Evolutionary conservation across 2,797 vertebrate genomes (phyloP), one percentile per base, ranked within the genome.

Genomic region (Fundulus diaphanus): DNA sequence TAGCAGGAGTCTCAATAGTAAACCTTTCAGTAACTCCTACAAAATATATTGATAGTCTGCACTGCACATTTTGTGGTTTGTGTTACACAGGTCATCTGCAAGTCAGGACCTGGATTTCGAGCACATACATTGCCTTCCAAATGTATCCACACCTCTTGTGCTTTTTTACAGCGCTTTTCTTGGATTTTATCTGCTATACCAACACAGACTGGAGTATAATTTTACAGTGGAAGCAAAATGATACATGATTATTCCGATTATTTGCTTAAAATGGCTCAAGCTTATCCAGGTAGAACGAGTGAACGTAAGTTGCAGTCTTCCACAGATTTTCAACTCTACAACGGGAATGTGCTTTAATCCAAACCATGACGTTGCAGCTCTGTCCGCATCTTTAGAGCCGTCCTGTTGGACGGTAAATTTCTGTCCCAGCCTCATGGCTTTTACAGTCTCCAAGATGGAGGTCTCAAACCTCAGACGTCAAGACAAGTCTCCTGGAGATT

Each of bases 51-150:
- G 82, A 87, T 80, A 73, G 83, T 77, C 65, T 42, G 86, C 80
- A 76, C 87, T 42, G 86, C 80, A 78, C 87, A 82, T 88, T 90
- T 86, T 76, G 70, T 82, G 87, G 88, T 90, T 86, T 90, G 82
- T 70, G 83, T 91, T 93, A 88, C 86, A 40, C 12, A 57, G 91
- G 88, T 90, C 88, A 81, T 0, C 12, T 52, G 72, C 70, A 85
- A 86, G 87, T 91, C 67, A 20, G 61, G 68, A 84, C 77, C 79
- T 66, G 82, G 85, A 82, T 87, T 85, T 51, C 86, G 46, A 77
- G 65, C 87, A 77, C 77, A 33, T 65, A 40, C 24, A 65, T 65
- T 65, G 20, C 22, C 63, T 37, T 66, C 8, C 37, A 27, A 42
- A 66, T 42, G 63, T 42, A n/a, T 40, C 9, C 59, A 59, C 29